Percentiles rank a stretch among this genome's conserved stretches.
Conservation (phyloP, 2,888 invertebrate species). For the Erebia epiphron region DNA sequence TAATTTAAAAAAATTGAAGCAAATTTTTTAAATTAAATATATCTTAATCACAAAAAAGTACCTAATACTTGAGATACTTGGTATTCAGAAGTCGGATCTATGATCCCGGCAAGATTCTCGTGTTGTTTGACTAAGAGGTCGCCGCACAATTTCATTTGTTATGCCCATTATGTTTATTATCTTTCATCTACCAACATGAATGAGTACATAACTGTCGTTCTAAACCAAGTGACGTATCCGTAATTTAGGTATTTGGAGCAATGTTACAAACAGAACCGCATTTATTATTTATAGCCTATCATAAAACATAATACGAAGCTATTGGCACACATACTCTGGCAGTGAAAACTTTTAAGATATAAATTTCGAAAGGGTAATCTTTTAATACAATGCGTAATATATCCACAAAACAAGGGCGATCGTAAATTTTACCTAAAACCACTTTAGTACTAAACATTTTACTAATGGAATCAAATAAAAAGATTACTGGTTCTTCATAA, state of each 20-base stretch:
- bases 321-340: conserved; percentile 63
- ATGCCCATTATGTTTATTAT: conserved; percentile 9
- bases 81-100: too few species aligned
- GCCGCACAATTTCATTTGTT: neutral
- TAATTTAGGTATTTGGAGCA: conserved; percentile 41
- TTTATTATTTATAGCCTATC: conserved; percentile 58
- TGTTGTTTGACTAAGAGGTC: neutral
- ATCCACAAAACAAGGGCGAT: conserved; percentile 34
- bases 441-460: conserved; percentile 7
- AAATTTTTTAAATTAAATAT: too few species aligned
- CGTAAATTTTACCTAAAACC: conserved; percentile 28
- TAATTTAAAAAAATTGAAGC: too few species aligned
- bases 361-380: conserved; percentile 37
- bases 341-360: conserved; percentile 41
- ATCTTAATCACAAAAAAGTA: too few species aligned
- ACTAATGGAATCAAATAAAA: conserved; percentile 20
- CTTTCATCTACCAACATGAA: conserved; percentile 18
- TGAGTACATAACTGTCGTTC: conserved; percentile 20
- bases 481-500: neutral
- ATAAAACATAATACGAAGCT: conserved; percentile 64
- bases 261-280: conserved; percentile 41
- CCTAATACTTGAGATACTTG: too few species aligned
- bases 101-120: neutral
- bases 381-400: conserved; percentile 31
- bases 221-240: conserved; percentile 17